Percentiles rank a stretch among this genome's conserved stretches.
These are phyloP conservation scores for Eciton burchellii DNA, from an alignment of 1,140 invertebrate genomes.

Conservation along the genomic window DNA sequence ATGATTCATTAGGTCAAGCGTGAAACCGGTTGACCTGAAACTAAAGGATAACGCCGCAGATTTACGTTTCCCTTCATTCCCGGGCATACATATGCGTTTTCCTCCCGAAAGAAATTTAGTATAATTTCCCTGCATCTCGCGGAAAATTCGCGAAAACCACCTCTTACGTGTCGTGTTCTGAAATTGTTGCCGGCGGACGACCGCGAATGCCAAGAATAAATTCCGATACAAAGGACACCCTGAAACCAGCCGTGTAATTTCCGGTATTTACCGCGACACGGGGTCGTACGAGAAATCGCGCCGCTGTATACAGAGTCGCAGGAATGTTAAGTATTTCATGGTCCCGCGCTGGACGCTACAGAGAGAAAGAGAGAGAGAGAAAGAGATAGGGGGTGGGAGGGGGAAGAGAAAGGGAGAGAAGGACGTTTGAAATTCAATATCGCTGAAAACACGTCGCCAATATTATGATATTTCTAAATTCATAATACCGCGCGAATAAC, in stretches of 20 bases:
- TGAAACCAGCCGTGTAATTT: slow-evolving; percentile 50
- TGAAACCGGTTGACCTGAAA: neutral
- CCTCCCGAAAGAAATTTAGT: neutral
- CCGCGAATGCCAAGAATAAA: slow-evolving; percentile 27
- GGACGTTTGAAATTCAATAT: slow-evolving; percentile 75
- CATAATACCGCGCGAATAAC: slow-evolving; percentile 70
- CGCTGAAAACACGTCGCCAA: slow-evolving; percentile 72
- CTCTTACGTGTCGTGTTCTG: neutral
- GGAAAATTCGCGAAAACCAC: neutral
- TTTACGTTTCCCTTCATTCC: neutral
- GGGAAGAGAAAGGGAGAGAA: too few species aligned
- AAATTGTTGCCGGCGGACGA: slow-evolving; percentile 1
- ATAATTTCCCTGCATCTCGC: neutral
- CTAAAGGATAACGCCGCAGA: slow-evolving; percentile 2
- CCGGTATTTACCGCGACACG: slow-evolving; percentile 50
- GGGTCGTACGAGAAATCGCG: slow-evolving; percentile 38
- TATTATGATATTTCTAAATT: slow-evolving; percentile 78
- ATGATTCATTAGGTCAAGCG: slow-evolving; percentile 30
- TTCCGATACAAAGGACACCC: slow-evolving; percentile 48
- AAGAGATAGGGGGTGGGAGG: too few species aligned
- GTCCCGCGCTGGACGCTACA: slow-evolving; percentile 30
- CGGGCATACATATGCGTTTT: too few species aligned
- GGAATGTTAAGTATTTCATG: slow-evolving; percentile 25
- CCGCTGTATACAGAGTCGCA: slow-evolving; percentile 31
- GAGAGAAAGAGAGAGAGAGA: too few species aligned